Evolutionary conservation across 2,797 vertebrate genomes (phyloP).

Genomic region (Poecilia picta): DNA sequence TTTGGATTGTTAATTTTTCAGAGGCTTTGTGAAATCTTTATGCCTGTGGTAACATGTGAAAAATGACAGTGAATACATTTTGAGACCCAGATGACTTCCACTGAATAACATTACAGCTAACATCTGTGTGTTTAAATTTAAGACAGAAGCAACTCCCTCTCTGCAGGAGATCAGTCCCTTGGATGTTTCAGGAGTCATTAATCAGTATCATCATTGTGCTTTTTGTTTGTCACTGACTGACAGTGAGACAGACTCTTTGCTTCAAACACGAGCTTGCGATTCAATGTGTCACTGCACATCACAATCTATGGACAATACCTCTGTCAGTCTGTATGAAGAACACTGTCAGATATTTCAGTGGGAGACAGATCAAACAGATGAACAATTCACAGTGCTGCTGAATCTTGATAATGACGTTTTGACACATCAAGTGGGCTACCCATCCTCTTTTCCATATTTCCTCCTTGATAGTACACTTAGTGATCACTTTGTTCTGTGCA

Average conservation of each 20-base stretch:
- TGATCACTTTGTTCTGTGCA: conserved; percentile 44
- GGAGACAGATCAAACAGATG: conserved; percentile 68
- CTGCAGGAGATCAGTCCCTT: conserved; percentile 58
- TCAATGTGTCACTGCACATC: conserved; percentile 66
- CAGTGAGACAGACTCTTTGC: conserved; percentile 65
- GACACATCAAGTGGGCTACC: conserved; percentile 50
- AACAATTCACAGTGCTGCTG: conserved; percentile 64
- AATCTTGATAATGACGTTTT: conserved; percentile 69
- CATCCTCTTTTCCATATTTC: conserved; percentile 34
- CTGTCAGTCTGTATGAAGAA: conserved; percentile 74
- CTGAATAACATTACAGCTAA: conserved; percentile 37
- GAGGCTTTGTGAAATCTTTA: conserved; percentile 49
- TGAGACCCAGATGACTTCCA: conserved; percentile 38
- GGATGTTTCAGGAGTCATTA: conserved; percentile 69
- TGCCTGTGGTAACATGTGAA: conserved; percentile 42
- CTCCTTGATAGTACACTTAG: conserved; percentile 41
- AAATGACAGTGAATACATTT: conserved; percentile 48
- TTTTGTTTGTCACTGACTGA: conserved; percentile 74
- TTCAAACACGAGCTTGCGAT: conserved; percentile 64
- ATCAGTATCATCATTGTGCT: conserved; percentile 72
- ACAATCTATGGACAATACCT: conserved; percentile 72
- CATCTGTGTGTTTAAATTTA: conserved; percentile 61
- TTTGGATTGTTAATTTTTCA: conserved; percentile 55
- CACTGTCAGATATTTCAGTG: conserved; percentile 69
- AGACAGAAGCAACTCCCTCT: conserved; percentile 55